Evolutionary conservation across 2,113 vertebrate genomes (phyloP), one percentile per base, ranked within the genome.

Genomic region (Alouatta palliata): DNA sequence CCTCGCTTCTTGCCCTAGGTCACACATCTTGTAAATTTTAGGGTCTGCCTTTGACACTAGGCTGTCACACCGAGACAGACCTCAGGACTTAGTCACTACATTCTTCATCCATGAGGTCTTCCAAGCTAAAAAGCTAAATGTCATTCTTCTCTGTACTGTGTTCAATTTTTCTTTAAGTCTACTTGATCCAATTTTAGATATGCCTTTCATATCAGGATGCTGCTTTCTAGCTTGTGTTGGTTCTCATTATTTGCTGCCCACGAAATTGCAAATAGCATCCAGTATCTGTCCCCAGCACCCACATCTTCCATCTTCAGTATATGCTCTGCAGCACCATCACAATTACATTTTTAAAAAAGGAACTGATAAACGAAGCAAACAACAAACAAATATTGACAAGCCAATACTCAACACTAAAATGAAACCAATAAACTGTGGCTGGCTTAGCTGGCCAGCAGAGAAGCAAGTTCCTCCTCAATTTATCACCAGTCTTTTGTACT

Each of bases 111-210:
- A 84, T 40, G 21, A 94, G 83, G 19, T 16, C 25, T 82, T 77
- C 43, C 30, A 71, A 68, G 35, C n/a, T 58, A 25, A 76, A 94
- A 93, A 82, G 8, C 21, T 66, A 30, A 61, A 80, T 83, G 6
- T 5, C 47, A 75, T 70, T 19, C 10, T 93, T 71, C 35, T 91
- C 20, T 47, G 4, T 83, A 47, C 47, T 92, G 1, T 32, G 8
- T 54, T 76, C 13, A 19, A 68, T n/a, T 79, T 90, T 25, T 86
- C 35, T 91, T 61, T 30, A 82, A 77, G 21, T 61, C 5, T 73
- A 12, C 27, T 68, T 58, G 75, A 89, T 93, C 45, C 37, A 86
- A 89, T 68, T 89, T 86, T 82, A 96, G 84, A 95, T 54, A 56
- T 3, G 10, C 2, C 7, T 79, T 94, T 93, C 45, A 73, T 80